phyloP scores from a whole-genome alignment of 1,140 invertebrate species.

The Drosophila grimshawi region DNA sequence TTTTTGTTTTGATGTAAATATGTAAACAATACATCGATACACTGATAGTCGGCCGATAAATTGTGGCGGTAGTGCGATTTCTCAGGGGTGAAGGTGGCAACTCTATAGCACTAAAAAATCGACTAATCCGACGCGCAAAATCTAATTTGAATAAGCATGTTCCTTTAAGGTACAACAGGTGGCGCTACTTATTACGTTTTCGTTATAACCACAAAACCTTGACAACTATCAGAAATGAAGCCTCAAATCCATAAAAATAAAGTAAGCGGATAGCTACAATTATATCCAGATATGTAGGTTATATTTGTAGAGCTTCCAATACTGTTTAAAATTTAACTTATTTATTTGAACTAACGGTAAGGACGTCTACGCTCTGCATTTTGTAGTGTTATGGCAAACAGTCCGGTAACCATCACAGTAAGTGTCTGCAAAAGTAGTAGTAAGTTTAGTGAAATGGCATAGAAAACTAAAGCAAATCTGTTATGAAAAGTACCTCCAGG shows the following conservation, averaged over 20 bases:
- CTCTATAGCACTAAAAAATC: background rate
- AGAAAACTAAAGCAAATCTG: too few species aligned
- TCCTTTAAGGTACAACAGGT: background rate
- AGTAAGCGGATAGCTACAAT: background rate
- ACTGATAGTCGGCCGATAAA: slow-evolving; percentile 6
- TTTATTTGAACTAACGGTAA: slow-evolving; percentile 43
- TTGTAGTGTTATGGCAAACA: slow-evolving; percentile 75
- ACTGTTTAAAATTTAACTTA: slow-evolving; percentile 35
- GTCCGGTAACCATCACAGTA: slow-evolving; percentile 60
- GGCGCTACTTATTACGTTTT: background rate
- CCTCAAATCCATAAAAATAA: background rate
- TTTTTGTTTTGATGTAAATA: slow-evolving; percentile 17
- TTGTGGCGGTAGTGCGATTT: slow-evolving; percentile 32
- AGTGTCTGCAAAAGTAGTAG: slow-evolving; percentile 39
- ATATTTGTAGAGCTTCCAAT: slow-evolving; percentile 47
- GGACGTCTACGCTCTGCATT: slow-evolving; percentile 61
- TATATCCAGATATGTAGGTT: background rate
- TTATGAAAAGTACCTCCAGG: slow-evolving; percentile 55
- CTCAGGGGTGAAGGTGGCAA: slow-evolving; percentile 1
- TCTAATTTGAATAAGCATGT: background rate
- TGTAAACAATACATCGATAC: slow-evolving; percentile 35
- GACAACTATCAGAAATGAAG: background rate
- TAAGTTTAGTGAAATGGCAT: background rate
- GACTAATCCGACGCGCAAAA: background rate
- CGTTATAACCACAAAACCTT: background rate